These are phyloP conservation scores for Pyrocephalus nanus DNA, from an alignment of 2,797 vertebrate genomes.

Conservation along the genomic window DNA sequence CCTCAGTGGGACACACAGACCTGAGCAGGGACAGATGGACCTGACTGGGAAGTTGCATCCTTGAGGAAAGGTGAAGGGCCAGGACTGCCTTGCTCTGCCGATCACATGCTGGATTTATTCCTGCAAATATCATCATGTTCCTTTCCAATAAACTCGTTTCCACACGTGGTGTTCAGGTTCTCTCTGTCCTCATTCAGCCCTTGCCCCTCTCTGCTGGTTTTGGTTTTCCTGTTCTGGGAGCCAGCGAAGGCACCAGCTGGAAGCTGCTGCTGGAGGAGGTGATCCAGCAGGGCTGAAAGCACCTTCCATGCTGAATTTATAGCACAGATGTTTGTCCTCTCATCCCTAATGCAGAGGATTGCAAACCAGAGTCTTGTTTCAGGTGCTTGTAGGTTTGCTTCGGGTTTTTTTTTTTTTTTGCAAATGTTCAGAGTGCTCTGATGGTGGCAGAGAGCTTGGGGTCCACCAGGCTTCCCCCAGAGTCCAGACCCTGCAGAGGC, in stretches of 20 bases:
- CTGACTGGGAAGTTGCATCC: background rate
- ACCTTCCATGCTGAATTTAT: background rate
- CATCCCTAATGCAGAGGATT: background rate
- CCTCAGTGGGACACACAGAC: background rate
- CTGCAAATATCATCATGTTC: background rate
- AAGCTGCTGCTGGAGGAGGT: background rate
- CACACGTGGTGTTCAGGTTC: rapidly evolving
- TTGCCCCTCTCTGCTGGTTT: background rate
- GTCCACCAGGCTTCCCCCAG: background rate
- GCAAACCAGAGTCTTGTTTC: background rate
- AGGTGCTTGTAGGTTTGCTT: background rate
- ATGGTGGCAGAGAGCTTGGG: rapidly evolving
- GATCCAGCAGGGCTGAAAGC: background rate
- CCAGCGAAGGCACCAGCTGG: background rate
- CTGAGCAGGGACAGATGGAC: background rate
- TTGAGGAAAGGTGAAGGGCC: background rate
- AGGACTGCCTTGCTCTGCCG: background rate
- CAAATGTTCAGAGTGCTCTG: background rate
- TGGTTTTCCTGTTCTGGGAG: background rate
- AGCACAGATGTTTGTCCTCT: background rate
- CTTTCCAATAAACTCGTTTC: conserved; percentile 44
- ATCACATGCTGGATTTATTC: background rate
- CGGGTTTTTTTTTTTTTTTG: background rate
- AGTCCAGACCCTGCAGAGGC: rapidly evolving
- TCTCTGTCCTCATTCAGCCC: background rate